Percentiles rank a stretch among this genome's conserved stretches.
Conservation (phyloP, 1,140 invertebrate genomes). For the Centruroides sculpturatus region DNA sequence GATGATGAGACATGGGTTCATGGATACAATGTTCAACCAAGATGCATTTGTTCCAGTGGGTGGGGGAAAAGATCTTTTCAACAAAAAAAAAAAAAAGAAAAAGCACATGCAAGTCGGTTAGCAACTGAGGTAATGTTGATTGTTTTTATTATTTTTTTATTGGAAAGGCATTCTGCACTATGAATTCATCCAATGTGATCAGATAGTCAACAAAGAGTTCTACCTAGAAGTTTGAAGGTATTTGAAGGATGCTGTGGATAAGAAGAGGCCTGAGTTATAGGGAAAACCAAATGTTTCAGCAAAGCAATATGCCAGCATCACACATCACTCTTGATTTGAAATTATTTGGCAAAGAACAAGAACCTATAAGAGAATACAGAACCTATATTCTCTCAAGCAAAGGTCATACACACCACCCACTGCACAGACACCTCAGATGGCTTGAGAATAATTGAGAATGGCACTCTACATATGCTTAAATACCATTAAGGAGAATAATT, state of each 20-base stretch:
- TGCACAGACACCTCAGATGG: no score
- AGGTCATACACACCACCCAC: no score
- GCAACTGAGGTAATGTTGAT: slow-evolving; percentile 10
- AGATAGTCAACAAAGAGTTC: slow-evolving; percentile 5
- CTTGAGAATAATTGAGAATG: no score
- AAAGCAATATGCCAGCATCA: no score
- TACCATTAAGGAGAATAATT: no score
- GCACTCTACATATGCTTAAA: no score
- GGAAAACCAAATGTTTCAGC: not conserved
- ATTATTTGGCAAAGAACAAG: no score
- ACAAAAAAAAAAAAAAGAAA: slow-evolving; percentile 2
- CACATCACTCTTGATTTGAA: no score
- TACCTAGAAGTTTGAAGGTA: not conserved
- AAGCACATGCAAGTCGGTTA: not conserved
- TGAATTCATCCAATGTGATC: slow-evolving; percentile 10
- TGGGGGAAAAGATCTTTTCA: not conserved
- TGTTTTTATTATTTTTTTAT: slow-evolving; percentile 6
- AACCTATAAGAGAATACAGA: no score
- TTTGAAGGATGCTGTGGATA: not conserved
- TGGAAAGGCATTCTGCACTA: slow-evolving; percentile 7
- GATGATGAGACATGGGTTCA: slow-evolving; percentile 10
- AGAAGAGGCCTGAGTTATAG: not conserved
- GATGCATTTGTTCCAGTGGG: not conserved
- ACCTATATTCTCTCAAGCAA: no score
- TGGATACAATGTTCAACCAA: slow-evolving; percentile 6